phyloP scores from a whole-genome alignment of 53 echinoderm and acorn worm genomes.

The Crossaster papposus region DNA sequence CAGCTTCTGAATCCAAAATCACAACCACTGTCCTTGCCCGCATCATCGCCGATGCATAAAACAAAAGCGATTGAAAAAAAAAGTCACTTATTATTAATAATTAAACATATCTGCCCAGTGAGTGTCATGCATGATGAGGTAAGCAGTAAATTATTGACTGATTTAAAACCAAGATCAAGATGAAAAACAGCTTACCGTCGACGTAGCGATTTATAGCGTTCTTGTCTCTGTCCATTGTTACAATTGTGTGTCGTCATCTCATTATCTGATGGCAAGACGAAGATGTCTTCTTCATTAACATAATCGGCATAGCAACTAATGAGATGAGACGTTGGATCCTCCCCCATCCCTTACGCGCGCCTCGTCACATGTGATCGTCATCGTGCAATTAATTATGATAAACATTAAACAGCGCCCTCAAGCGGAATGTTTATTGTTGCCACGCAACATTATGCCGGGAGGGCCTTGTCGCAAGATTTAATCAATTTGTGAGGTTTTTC shows the following conservation, averaged over 20 bases:
- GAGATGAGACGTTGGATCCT: not conserved
- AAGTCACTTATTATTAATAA: too few relatives aligned
- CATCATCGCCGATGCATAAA: too few relatives aligned
- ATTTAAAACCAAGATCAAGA: not conserved
- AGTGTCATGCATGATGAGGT: too few relatives aligned
- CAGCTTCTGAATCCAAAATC: not conserved
- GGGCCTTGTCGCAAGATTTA: too few relatives aligned
- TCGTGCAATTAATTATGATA: constrained; percentile 55
- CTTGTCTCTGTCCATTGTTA: not conserved
- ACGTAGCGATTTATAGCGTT: constrained; percentile 13
- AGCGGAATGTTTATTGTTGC: constrained; percentile 57
- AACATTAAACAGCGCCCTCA: constrained; percentile 62
- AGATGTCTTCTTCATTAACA: constrained; percentile 28
- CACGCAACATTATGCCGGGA: not conserved
- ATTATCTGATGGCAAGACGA: not conserved
- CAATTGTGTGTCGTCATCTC: not conserved
- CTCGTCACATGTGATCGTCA: not conserved
- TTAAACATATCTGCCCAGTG: too few relatives aligned
- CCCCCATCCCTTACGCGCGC: not conserved
- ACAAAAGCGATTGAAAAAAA: too few relatives aligned
- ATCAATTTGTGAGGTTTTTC: not conserved
- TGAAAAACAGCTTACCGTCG: not conserved
- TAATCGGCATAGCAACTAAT: constrained; percentile 27
- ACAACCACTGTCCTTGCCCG: too few relatives aligned
- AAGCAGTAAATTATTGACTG: too few relatives aligned